A percentile compares a stretch with the other conserved stretches of the same genome.
These are phyloP conservation scores for Danaus chrysippus DNA, from an alignment of 2,888 invertebrate genomes.

Conservation along the genomic window DNA sequence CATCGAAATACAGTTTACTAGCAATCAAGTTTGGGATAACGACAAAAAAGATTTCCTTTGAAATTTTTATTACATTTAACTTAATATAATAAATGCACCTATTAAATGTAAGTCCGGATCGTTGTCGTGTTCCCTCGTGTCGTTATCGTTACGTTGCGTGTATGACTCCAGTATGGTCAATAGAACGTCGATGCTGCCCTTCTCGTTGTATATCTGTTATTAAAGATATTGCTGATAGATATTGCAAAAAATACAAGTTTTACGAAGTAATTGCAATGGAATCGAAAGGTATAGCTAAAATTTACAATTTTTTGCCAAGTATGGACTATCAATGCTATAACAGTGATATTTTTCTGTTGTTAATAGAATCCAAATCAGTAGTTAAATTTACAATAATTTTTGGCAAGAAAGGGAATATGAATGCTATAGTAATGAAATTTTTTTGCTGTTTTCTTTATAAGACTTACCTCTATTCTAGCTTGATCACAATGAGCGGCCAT, in stretches of 20 bases:
- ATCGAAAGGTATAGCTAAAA: no score
- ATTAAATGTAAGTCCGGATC: conserved; percentile 64
- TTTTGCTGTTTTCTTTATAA: not conserved
- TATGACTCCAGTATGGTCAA: conserved; percentile 75
- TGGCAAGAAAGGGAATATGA: no score
- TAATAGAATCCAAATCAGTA: no score
- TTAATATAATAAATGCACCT: conserved; percentile 42
- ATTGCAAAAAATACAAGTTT: no score
- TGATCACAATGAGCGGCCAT: conserved; percentile 88
- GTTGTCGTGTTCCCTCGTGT: conserved; percentile 44
- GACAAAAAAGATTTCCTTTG: conserved; percentile 25
- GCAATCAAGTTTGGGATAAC: no score
- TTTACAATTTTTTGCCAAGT: no score
- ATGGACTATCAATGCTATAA: no score
- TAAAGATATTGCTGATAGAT: no score
- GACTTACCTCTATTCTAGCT: conserved; percentile 76
- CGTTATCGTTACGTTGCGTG: conserved; percentile 58
- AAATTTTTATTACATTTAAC: conserved; percentile 1
- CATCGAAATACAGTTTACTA: no score
- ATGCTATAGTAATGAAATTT: not conserved
- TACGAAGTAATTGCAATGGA: no score
- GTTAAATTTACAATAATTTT: no score
- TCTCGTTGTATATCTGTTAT: conserved; percentile 66
- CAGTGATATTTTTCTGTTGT: no score
- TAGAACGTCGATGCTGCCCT: conserved; percentile 68